These are phyloP conservation scores for Drosophila eugracilis DNA, from an alignment of 1,140 invertebrate genomes.

Conservation along the genomic window DNA sequence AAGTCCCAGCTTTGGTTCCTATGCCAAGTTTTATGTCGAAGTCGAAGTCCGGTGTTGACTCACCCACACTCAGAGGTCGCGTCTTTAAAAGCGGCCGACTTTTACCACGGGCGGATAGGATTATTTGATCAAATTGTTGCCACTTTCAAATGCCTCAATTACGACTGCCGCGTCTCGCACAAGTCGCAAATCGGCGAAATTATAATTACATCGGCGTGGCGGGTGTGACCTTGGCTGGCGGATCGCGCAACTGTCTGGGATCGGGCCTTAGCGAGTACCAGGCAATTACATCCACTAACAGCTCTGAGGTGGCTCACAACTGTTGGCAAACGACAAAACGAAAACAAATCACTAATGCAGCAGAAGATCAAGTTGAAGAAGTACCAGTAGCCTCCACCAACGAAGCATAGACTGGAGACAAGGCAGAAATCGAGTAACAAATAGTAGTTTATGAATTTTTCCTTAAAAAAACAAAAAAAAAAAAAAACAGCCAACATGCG, in stretches of 20 bases:
- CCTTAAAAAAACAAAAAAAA: no score
- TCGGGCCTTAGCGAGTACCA: conserved; percentile 73
- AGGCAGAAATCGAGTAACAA: no score
- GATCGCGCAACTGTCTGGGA: conserved; percentile 35
- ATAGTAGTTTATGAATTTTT: no score
- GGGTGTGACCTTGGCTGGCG: conserved; percentile 43
- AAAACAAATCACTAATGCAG: not conserved
- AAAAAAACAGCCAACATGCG: no score
- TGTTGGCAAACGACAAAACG: conserved; percentile 5
- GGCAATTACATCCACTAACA: conserved; percentile 51
- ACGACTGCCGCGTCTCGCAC: conserved; percentile 30
- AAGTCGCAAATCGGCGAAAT: conserved; percentile 57
- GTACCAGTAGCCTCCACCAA: not conserved
- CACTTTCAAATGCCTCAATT: conserved; percentile 60
- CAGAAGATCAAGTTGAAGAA: conserved; percentile 3
- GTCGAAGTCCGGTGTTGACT: conserved; percentile 19
- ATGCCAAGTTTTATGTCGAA: not conserved
- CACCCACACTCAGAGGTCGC: conserved; percentile 15
- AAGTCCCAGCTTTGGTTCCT: conserved; percentile 4
- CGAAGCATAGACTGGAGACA: no score
- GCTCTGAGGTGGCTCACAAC: conserved; percentile 20
- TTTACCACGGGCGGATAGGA: conserved; percentile 38
- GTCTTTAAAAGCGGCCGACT: conserved; percentile 8
- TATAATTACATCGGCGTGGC: conserved; percentile 49
- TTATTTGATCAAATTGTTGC: conserved; percentile 33